phyloP scores from a whole-genome alignment of 2,797 vertebrate genomes.

The Crenichthys baileyi region DNA sequence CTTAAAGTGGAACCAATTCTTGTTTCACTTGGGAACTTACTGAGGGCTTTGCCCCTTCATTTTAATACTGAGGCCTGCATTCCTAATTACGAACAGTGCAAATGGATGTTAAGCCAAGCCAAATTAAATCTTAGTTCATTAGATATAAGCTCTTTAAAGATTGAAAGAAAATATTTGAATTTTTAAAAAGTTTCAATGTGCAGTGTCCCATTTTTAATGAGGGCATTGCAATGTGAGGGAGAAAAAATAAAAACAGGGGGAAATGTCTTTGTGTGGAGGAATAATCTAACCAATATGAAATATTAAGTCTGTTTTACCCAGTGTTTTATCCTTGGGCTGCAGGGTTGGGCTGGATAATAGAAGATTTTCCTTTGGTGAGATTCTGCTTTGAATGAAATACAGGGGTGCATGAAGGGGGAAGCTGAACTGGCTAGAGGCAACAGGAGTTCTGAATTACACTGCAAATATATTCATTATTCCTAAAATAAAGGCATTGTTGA shows the following conservation, averaged over 20 bases:
- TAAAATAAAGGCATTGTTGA: constrained; percentile 73
- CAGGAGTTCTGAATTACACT: constrained; percentile 74
- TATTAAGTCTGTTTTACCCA: constrained; percentile 84
- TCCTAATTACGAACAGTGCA: constrained; percentile 83
- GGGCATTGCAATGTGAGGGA: constrained; percentile 73
- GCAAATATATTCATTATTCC: constrained; percentile 84
- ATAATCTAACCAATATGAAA: constrained; percentile 84
- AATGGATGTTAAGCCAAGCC: constrained; percentile 83
- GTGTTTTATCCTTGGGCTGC: constrained; percentile 81
- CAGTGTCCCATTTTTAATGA: constrained; percentile 83
- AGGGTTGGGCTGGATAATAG: constrained; percentile 82
- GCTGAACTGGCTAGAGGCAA: constrained; percentile 80
- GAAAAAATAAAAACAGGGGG: constrained; percentile 56
- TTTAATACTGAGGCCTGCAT: constrained; percentile 81
- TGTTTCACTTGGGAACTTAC: constrained; percentile 82
- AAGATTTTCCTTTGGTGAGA: constrained; percentile 81
- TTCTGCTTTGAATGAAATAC: constrained; percentile 82
- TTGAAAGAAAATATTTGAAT: constrained; percentile 84
- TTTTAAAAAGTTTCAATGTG: constrained; percentile 83
- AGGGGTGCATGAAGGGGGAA: constrained; percentile 80
- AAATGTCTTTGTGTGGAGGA: constrained; percentile 80
- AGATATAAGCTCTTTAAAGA: constrained; percentile 85
- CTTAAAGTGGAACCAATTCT: constrained; percentile 85
- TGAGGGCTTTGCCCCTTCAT: constrained; percentile 82
- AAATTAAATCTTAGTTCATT: constrained; percentile 85